Evolutionary conservation across 2,888 invertebrate genomes (phyloP).

Genomic region (Zeuzera pyrina): DNA sequence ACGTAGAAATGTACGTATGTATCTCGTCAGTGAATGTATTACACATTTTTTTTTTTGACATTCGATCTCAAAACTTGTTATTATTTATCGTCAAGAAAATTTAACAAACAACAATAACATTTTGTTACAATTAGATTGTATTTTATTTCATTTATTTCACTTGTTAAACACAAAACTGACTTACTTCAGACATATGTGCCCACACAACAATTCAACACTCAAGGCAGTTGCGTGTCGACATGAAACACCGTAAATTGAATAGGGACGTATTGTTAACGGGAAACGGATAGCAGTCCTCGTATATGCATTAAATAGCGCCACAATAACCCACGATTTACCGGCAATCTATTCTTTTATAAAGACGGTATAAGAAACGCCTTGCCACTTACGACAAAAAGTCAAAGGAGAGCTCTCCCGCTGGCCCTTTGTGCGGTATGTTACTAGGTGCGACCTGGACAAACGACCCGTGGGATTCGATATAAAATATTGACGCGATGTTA

Average conservation of each 20-base stretch:
- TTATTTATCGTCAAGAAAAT: too few relatives aligned
- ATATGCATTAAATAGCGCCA: conserved; percentile 60
- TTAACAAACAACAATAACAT: too few relatives aligned
- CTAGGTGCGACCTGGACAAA: conserved; percentile 60
- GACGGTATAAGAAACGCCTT: conserved; percentile 58
- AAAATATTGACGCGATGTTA: conserved; percentile 59
- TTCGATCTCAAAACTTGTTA: too few relatives aligned
- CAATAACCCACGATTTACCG: conserved; percentile 68
- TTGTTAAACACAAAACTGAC: conserved; percentile 46
- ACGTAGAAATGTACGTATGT: too few relatives aligned
- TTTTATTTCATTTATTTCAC: too few relatives aligned
- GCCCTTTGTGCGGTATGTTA: conserved; percentile 51
- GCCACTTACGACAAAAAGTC: conserved; percentile 67
- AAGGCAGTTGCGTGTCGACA: conserved; percentile 58
- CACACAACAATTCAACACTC: conserved; percentile 42
- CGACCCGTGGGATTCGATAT: conserved; percentile 56
- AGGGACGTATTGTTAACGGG: conserved; percentile 44
- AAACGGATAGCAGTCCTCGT: conserved; percentile 43
- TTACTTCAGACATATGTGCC: conserved; percentile 49
- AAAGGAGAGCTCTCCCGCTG: conserved; percentile 62
- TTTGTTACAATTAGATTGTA: too few relatives aligned
- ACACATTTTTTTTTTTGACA: too few relatives aligned
- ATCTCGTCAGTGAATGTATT: too few relatives aligned
- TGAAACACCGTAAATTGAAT: conserved; percentile 57
- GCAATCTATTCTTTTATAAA: conserved; percentile 67